phyloP scores from a whole-genome alignment of 2,888 invertebrate genomes.

The Dendrolimus pini region DNA sequence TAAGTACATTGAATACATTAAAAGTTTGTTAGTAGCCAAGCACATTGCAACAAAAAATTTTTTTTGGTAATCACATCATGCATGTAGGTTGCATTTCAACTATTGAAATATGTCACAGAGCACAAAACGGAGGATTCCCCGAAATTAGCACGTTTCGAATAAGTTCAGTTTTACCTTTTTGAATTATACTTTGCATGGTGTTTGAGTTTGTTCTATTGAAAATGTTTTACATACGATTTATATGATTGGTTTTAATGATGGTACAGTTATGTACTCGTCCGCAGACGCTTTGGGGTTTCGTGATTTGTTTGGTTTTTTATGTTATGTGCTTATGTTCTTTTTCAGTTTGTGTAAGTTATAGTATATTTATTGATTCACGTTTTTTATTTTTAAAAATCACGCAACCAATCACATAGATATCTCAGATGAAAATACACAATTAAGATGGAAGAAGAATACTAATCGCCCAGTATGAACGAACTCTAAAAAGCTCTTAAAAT shows the following conservation, averaged over 20 bases:
- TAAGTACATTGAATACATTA: background rate
- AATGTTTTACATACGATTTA: constrained; percentile 16
- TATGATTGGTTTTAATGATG: constrained; percentile 1
- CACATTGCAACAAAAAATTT: constrained; percentile 16
- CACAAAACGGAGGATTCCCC: constrained; percentile 18
- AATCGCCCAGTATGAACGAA: no score
- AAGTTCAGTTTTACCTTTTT: constrained; percentile 12
- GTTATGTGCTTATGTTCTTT: constrained; percentile 31
- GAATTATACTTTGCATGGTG: constrained; percentile 43
- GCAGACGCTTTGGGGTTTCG: constrained; percentile 42
- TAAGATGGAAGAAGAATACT: no score
- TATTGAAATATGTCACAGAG: constrained; percentile 14
- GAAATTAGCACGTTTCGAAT: constrained; percentile 32
- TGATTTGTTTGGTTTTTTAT: constrained; percentile 36
- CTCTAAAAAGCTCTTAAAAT: no score
- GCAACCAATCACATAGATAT: no score
- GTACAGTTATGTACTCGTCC: constrained; percentile 32
- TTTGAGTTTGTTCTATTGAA: constrained; percentile 31
- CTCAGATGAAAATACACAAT: no score
- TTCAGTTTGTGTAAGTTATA: constrained; percentile 40
- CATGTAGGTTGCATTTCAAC: constrained; percentile 36
- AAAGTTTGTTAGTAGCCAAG: constrained; percentile 13
- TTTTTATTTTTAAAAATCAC: no score
- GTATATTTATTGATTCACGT: background rate
- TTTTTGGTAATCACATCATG: constrained; percentile 20